phyloP scores from a whole-genome alignment of 2,113 vertebrate genomes.

The Podarcis cretensis region DNA sequence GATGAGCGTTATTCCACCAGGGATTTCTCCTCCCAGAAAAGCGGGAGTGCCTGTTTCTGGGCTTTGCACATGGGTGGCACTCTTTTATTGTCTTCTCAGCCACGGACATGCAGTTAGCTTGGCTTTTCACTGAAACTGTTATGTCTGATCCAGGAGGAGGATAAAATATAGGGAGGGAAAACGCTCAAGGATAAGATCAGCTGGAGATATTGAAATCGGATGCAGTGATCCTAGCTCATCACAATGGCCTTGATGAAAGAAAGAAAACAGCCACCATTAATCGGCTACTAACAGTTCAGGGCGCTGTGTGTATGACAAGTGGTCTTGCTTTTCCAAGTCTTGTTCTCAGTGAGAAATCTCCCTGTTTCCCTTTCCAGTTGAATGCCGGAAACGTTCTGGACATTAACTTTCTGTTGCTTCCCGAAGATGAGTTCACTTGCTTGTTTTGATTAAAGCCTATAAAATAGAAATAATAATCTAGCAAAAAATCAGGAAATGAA shows the following conservation, averaged over 20 bases:
- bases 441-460: neutral
- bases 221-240: neutral
- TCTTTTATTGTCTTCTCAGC: slow-evolving; percentile 22
- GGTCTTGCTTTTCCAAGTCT: neutral
- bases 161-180: too few relatives aligned
- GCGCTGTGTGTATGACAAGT: neutral
- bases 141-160: neutral
- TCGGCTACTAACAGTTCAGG: neutral
- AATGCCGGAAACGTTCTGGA: neutral
- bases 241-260: neutral
- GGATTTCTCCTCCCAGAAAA: neutral
- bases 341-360: neutral
- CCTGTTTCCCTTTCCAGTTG: too few relatives aligned
- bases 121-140: neutral
- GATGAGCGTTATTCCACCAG: neutral
- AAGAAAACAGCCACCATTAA: too few relatives aligned
- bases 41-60: neutral
- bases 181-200: neutral
- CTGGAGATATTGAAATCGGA: neutral
- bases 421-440: too few relatives aligned
- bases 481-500: neutral
- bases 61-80: neutral
- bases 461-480: too few relatives aligned
- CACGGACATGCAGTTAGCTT: neutral
- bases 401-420: neutral